Evolutionary conservation across 2,113 vertebrate species (phyloP).

Genomic region (Glaucomys volans): DNA sequence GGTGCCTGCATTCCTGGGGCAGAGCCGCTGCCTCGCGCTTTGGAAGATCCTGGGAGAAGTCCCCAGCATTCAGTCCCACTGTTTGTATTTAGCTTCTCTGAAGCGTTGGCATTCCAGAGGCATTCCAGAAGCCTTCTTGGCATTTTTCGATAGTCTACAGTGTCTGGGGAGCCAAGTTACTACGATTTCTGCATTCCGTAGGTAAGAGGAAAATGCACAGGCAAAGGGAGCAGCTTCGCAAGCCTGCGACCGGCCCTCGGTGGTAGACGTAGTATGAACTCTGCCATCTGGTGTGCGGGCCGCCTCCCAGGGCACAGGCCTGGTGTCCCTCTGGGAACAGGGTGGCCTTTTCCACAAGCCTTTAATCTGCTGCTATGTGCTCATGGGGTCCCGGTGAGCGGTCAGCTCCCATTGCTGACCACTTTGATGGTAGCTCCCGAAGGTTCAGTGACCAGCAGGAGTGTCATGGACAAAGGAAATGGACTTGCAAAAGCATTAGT

Average conservation of each 20-base stretch:
- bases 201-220: background rate
- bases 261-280: background rate
- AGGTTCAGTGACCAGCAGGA: background rate
- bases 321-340: background rate
- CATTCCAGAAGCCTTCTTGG: slow-evolving; percentile 58
- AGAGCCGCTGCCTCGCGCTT: background rate
- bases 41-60: slow-evolving; percentile 52
- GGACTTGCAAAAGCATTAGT: background rate
- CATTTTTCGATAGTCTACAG: slow-evolving; percentile 18
- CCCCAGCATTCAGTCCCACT: slow-evolving; percentile 29
- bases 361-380: background rate
- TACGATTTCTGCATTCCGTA: background rate
- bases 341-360: background rate
- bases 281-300: background rate
- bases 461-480: background rate
- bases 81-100: slow-evolving; percentile 61
- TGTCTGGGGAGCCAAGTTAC: background rate
- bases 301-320: background rate
- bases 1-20: slow-evolving; percentile 56
- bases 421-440: background rate
- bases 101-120: slow-evolving; percentile 60
- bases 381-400: background rate
- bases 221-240: background rate
- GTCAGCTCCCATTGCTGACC: background rate
- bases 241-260: background rate